Percentiles rank a stretch among this genome's conserved stretches.
Evolutionary conservation across 1,140 invertebrate genomes (phyloP).

Genomic region (Hyphantria cunea): DNA sequence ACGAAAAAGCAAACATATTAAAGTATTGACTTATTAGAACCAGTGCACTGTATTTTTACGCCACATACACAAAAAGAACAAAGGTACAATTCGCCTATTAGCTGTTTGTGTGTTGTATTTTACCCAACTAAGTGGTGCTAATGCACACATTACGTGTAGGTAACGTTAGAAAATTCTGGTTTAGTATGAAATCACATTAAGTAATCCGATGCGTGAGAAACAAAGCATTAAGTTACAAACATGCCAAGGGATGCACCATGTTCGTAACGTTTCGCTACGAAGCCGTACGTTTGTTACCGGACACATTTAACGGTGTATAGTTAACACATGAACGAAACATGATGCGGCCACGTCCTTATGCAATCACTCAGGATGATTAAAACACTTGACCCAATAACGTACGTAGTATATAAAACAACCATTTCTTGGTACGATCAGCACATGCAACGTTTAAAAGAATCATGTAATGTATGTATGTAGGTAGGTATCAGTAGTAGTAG

Average conservation of each 20-base stretch:
- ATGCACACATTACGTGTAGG: slow-evolving; percentile 15
- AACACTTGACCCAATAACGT: slow-evolving; percentile 38
- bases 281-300: slow-evolving; percentile 37
- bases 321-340: slow-evolving; percentile 40
- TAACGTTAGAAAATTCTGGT: slow-evolving; percentile 21
- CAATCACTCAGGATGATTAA: slow-evolving; percentile 35
- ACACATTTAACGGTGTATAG: slow-evolving; percentile 32
- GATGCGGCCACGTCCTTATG: slow-evolving; percentile 29
- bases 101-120: slow-evolving; percentile 5
- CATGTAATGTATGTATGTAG: too few relatives aligned
- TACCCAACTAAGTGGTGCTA: slow-evolving; percentile 18
- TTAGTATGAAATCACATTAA: slow-evolving; percentile 28
- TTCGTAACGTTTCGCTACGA: slow-evolving; percentile 29
- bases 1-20: neutral
- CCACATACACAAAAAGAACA: slow-evolving; percentile 12
- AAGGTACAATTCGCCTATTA: slow-evolving; percentile 18
- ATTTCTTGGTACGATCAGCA: slow-evolving; percentile 10
- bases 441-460: neutral
- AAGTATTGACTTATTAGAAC: slow-evolving; percentile 1
- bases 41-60: slow-evolving; percentile 8
- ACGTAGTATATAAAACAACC: slow-evolving; percentile 17
- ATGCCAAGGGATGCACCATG: slow-evolving; percentile 29
- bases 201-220: slow-evolving; percentile 43
- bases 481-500: too few relatives aligned
- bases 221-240: slow-evolving; percentile 36